These are phyloP conservation scores for Potorous gilbertii DNA, from an alignment of 2,797 vertebrate species.

Conservation along the genomic window DNA sequence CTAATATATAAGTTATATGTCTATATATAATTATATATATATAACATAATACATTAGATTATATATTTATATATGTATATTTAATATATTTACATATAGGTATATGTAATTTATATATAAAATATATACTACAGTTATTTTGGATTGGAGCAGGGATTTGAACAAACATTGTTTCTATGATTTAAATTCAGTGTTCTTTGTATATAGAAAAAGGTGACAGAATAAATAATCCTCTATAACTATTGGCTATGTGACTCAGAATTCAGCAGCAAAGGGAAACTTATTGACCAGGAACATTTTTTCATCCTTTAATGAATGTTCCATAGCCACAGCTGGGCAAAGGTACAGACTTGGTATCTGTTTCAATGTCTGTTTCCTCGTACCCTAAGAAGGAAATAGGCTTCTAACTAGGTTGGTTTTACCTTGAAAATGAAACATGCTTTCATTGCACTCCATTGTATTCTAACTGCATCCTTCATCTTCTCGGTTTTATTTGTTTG, in stretches of 20 bases:
- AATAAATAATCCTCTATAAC: neutral
- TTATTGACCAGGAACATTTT: neutral
- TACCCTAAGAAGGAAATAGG: neutral
- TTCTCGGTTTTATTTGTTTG: neutral
- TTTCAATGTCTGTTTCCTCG: slow-evolving; percentile 6
- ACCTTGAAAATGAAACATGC: slow-evolving; percentile 8
- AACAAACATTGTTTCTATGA: neutral
- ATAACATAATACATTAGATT: too few relatives aligned
- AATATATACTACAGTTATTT: too few relatives aligned
- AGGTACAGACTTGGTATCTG: neutral
- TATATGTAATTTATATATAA: too few relatives aligned
- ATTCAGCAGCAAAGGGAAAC: neutral
- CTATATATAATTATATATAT: too few relatives aligned
- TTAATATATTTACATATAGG: too few relatives aligned
- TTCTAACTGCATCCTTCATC: neutral
- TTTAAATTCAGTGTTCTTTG: neutral
- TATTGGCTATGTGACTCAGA: neutral
- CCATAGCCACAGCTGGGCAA: neutral
- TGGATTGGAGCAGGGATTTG: neutral
- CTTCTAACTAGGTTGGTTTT: neutral
- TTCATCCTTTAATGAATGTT: neutral
- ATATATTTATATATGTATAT: too few relatives aligned
- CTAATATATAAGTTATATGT: too few relatives aligned
- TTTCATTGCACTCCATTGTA: neutral
- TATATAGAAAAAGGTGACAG: neutral